phyloP scores from a whole-genome alignment of 2,888 invertebrate genomes.

The Mythimna impura region DNA sequence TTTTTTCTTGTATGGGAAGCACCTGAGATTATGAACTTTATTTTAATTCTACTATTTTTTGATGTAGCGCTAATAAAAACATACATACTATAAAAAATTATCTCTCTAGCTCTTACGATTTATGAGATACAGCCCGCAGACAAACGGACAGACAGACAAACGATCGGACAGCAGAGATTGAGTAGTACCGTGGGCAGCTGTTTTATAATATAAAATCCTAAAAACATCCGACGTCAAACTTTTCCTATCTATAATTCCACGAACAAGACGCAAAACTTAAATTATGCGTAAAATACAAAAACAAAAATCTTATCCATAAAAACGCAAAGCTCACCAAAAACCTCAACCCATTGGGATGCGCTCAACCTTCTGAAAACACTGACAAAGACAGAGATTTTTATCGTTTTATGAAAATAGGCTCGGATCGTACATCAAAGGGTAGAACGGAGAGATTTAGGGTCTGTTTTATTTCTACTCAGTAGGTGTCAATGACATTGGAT shows the following conservation, averaged over 20 bases:
- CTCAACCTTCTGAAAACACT: conserved; percentile 23
- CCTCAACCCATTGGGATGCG: conserved; percentile 10
- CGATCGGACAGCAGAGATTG: no score
- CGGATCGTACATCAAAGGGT: conserved; percentile 66
- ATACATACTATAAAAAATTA: no score
- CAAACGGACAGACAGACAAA: no score
- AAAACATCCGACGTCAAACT: no score
- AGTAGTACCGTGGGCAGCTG: no score
- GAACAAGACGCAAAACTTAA: neutral
- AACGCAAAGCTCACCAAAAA: neutral
- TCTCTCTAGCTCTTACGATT: no score
- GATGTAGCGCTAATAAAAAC: no score
- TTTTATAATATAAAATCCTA: no score
- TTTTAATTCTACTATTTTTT: no score
- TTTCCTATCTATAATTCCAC: neutral
- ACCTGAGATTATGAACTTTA: no score
- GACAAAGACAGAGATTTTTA: conserved; percentile 27
- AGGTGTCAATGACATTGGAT: conserved; percentile 65
- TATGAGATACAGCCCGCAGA: no score
- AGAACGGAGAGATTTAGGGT: conserved; percentile 57
- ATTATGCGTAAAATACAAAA: neutral
- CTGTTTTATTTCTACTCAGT: conserved; percentile 47
- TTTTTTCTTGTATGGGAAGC: no score
- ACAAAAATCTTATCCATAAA: neutral
- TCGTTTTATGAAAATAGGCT: conserved; percentile 52